phyloP scores from a whole-genome alignment of 2,888 invertebrate species.

The Volucella inflata region DNA sequence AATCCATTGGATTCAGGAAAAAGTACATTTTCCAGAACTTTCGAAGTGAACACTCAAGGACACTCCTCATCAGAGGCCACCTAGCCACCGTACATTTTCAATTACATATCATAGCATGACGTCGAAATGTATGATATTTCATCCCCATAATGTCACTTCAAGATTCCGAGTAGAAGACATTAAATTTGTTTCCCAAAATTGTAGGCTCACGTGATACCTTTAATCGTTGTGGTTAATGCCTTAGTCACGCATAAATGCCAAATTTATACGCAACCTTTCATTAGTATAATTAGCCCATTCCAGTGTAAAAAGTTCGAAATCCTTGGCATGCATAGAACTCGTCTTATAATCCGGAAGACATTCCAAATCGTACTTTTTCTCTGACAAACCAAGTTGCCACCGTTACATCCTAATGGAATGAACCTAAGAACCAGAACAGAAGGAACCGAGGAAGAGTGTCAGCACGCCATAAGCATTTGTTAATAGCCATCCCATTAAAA shows the following conservation, averaged over 20 bases:
- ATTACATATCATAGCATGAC: no score
- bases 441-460: neutral
- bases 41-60: no score
- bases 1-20: no score
- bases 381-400: slow-evolving; percentile 25
- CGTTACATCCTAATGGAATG: slow-evolving; percentile 26
- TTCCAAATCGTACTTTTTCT: slow-evolving; percentile 40
- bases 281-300: slow-evolving; percentile 36
- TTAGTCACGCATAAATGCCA: neutral
- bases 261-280: neutral
- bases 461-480: slow-evolving; percentile 64
- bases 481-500: slow-evolving; percentile 71
- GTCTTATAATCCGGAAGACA: slow-evolving; percentile 32
- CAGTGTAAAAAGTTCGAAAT: neutral
- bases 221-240: neutral
- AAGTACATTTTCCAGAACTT: no score
- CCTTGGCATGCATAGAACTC: slow-evolving; percentile 21
- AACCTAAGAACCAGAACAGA: neutral
- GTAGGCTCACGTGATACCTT: no score
- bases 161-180: no score
- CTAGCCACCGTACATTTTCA: no score
- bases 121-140: no score
- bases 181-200: no score
- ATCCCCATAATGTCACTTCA: no score
- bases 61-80: no score